Evolutionary conservation across 2,113 vertebrate genomes (phyloP).

Genomic region (Bubalus kerabau): DNA sequence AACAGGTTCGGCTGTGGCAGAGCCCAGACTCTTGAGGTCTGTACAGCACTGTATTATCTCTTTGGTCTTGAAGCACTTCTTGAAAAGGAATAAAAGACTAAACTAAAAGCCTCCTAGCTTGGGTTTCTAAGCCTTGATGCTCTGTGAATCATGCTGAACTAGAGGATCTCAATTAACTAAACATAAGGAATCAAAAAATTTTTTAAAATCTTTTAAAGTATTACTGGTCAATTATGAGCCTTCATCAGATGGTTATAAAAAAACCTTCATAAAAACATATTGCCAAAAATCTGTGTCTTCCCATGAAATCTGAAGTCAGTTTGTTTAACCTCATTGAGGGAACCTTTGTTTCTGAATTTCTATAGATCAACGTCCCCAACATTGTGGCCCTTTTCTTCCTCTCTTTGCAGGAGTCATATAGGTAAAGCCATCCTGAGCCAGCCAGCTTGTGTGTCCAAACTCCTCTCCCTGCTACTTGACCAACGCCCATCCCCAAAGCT

Average conservation of each 20-base stretch:
- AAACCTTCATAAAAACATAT: neutral
- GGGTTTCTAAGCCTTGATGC: neutral
- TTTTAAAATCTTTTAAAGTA: neutral
- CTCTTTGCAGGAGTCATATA: slow-evolving; percentile 91
- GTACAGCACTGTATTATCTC: neutral
- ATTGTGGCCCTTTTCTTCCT: neutral
- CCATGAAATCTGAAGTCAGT: neutral
- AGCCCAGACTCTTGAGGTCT: neutral
- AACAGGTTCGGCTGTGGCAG: neutral
- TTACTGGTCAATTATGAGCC: neutral
- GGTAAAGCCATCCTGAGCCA: slow-evolving; percentile 98
- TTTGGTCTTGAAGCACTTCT: neutral
- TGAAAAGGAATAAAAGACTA: neutral
- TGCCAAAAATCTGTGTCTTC: neutral
- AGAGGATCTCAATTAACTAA: neutral
- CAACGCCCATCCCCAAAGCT: slow-evolving; percentile 97
- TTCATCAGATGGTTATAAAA: neutral
- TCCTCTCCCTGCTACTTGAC: slow-evolving; percentile 95
- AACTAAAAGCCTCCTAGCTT: neutral
- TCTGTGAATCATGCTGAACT: neutral
- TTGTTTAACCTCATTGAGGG: neutral
- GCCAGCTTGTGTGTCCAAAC: slow-evolving; percentile 98
- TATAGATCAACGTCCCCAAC: neutral
- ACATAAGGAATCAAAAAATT: neutral
- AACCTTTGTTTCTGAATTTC: neutral